A percentile compares a stretch with the other conserved stretches of the same genome.
These are phyloP conservation scores for Adelphocoris suturalis DNA, from an alignment of 2,888 invertebrate species.

Conservation along the genomic window DNA sequence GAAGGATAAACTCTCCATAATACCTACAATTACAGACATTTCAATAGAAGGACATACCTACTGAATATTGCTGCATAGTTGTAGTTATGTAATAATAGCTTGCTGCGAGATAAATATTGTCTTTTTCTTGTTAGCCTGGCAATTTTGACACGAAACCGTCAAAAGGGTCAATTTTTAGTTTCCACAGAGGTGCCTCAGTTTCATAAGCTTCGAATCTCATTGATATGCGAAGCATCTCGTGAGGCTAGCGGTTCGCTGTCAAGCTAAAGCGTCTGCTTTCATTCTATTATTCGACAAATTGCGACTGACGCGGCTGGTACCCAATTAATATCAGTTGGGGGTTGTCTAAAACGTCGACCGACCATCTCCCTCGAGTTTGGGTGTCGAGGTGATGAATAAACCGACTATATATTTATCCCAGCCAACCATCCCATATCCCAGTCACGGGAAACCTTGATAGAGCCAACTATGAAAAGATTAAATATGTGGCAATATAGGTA, in stretches of 20 bases:
- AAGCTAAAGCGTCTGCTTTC: background rate
- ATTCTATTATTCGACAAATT: conserved; percentile 9
- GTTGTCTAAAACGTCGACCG: background rate
- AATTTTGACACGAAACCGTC: no score
- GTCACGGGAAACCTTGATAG: background rate
- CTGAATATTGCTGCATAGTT: no score
- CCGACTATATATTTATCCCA: background rate
- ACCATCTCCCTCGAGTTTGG: background rate
- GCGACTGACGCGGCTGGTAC: background rate
- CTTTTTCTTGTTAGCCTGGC: no score
- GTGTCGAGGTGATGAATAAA: background rate
- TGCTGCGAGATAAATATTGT: no score
- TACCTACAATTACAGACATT: no score
- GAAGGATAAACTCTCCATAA: no score
- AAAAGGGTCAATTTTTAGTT: no score
- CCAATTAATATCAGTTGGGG: conserved; percentile 6
- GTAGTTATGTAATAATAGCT: no score
- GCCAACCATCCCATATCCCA: background rate
- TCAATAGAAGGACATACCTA: no score
- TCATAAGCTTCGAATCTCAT: background rate
- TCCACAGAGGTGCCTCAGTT: background rate
- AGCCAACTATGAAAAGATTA: no score
- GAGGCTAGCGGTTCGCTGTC: background rate
- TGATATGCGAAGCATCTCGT: conserved; percentile 10
- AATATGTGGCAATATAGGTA: no score